Evolutionary conservation across 2,113 vertebrate genomes (phyloP).

Genomic region (Ancistrus triradiatus): DNA sequence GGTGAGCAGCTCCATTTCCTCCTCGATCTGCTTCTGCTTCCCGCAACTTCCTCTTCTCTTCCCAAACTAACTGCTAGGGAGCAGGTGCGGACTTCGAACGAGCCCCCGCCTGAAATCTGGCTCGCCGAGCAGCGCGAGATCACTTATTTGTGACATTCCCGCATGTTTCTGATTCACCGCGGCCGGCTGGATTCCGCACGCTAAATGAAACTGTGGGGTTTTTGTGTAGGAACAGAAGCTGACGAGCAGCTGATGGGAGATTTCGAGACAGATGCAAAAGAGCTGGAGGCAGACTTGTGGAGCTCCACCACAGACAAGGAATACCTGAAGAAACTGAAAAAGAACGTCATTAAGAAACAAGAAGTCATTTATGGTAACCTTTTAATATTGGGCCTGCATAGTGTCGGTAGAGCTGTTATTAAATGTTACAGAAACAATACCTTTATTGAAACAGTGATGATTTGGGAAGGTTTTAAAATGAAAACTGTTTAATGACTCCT

Average conservation of each 20-base stretch:
- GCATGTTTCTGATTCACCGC: neutral
- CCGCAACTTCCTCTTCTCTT: constrained; percentile 3
- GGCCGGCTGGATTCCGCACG: neutral
- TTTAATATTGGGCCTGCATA: too few relatives aligned
- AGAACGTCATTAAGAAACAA: constrained; percentile 87
- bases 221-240: constrained; percentile 82
- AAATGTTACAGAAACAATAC: too few relatives aligned
- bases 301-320: constrained; percentile 85
- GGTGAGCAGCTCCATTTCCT: constrained; percentile 66
- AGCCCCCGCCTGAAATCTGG: neutral
- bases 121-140: neutral
- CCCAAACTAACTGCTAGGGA: constrained; percentile 1
- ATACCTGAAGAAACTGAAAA: constrained; percentile 82
- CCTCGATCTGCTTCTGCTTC: constrained; percentile 8
- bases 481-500: too few relatives aligned
- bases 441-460: too few relatives aligned
- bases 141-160: constrained; percentile 8
- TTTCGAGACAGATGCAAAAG: constrained; percentile 83
- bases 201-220: neutral
- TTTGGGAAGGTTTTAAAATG: too few relatives aligned
- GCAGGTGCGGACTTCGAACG: constrained; percentile 30
- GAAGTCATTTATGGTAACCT: constrained; percentile 89
- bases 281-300: constrained; percentile 93
- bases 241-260: constrained; percentile 94
- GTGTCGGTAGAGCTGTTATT: too few relatives aligned